Evolutionary conservation across 2,888 invertebrate species (phyloP), one percentile per base, ranked within the genome.

Genomic region (Gari tellinella): DNA sequence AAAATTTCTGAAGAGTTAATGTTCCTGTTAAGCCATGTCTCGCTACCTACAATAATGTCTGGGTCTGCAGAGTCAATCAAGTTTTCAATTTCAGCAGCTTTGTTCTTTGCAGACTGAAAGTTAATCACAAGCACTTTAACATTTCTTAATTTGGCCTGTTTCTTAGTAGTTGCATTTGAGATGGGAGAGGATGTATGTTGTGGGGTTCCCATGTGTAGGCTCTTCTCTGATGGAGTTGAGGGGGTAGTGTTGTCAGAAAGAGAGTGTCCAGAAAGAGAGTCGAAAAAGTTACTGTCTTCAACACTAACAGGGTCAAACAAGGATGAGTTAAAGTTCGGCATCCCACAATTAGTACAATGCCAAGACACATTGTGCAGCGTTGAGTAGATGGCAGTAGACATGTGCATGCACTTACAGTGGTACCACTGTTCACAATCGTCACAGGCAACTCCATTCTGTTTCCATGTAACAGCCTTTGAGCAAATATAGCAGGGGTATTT

Each of bases 1-100:
- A 51, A 4, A 10, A 51, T 38, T 17, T 51, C 61, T 19, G 52
- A 1, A 12, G 31, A 43, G 17, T 19, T 25, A 3, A 62, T 21
- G 3, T 58, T 53, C 12, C 25, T 10, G 37, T 66, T 52, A 0
- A 66, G 46, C 58, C 52, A 60, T 7, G 66, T 60, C 26, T 66
- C 61, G 12, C 37, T 61, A 7, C 48, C 49, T 8, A 61, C 17
- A 15, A 61, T 61, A 23, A 61, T 61, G 40, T 31, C 43, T 19
- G 53, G 52, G 19, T 52, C 23, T 31, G 31, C 19, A 4, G 2
- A 3, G 10, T 45, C 45, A 43, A 63, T 43, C 14, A 31, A 10
- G 5, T 7, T 4, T 10, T 10, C 4, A 10, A 31, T 7, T 31
- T 4, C 31, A 31, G 5, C 10, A 4, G 4, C 10, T 31, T 31